Conservation (phyloP, 2,888 invertebrate species). For the Cephus pygmeus region DNA sequence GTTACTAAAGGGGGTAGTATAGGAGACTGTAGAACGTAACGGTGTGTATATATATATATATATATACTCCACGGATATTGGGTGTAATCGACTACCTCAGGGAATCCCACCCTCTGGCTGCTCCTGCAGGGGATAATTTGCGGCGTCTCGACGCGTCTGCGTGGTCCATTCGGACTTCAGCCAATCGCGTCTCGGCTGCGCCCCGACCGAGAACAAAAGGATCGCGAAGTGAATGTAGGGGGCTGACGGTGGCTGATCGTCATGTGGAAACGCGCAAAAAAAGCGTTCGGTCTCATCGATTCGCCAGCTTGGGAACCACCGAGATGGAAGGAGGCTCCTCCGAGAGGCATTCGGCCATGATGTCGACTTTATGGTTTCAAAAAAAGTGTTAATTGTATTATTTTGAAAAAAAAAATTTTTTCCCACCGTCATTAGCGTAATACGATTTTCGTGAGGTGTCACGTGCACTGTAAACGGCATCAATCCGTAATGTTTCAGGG, state of each 20-base stretch:
- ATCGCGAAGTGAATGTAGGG: slow-evolving; percentile 32
- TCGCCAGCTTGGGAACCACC: slow-evolving; percentile 8
- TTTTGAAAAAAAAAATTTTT: not conserved
- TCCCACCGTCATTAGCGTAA: not conserved
- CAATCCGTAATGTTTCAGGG: slow-evolving; percentile 69
- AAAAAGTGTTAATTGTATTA: not conserved
- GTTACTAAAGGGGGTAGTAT: not conserved
- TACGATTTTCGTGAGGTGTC: not conserved
- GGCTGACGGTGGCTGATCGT: slow-evolving; percentile 16
- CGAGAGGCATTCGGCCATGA: not conserved
- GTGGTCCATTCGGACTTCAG: slow-evolving; percentile 56
- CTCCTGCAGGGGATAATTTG: slow-evolving; percentile 49
- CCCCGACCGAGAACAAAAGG: slow-evolving; percentile 58
- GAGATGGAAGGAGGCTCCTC: not conserved
- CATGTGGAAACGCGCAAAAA: not conserved
- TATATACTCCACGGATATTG: slow-evolving; percentile 25
- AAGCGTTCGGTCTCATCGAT: slow-evolving; percentile 23
- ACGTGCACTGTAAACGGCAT: not conserved
- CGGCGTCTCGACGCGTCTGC: slow-evolving; percentile 57
- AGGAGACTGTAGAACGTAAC: not conserved
- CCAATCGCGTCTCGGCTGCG: slow-evolving; percentile 60
- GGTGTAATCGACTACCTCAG: slow-evolving; percentile 53
- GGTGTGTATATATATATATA: not conserved
- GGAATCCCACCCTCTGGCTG: slow-evolving; percentile 44
- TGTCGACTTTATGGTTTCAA: not conserved